phyloP scores from a whole-genome alignment of 2,888 invertebrate species.

The Parascotia fuliginaria region DNA sequence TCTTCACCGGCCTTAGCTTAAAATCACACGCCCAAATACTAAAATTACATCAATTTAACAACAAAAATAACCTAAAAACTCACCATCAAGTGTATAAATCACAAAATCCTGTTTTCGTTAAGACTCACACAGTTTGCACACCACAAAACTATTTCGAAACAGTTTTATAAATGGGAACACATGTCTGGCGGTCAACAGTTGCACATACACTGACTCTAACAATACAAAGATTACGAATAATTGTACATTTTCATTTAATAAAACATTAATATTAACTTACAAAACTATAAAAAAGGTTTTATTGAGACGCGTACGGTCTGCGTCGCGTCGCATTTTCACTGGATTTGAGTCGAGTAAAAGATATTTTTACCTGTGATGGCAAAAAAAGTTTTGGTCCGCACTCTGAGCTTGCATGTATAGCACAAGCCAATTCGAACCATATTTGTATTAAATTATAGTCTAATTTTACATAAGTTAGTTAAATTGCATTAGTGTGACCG shows the following conservation, averaged over 20 bases:
- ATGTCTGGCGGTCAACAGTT: conserved; percentile 41
- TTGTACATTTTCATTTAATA: conserved; percentile 41
- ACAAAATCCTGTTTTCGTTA: conserved; percentile 64
- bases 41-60: conserved; percentile 14
- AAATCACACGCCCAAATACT: conserved; percentile 25
- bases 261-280: conserved; percentile 37
- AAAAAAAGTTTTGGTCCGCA: conserved; percentile 71
- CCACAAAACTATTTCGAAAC: conserved; percentile 59
- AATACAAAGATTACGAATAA: conserved; percentile 26
- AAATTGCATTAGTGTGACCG: conserved; percentile 67
- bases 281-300: conserved; percentile 28
- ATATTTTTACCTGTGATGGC: conserved; percentile 82
- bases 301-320: conserved; percentile 49
- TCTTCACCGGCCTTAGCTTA: conserved; percentile 49
- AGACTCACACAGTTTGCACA: conserved; percentile 62
- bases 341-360: conserved; percentile 61
- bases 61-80: conserved; percentile 45
- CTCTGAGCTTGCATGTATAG: conserved; percentile 47
- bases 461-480: conserved; percentile 20
- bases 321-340: conserved; percentile 74
- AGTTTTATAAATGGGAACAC: conserved; percentile 43
- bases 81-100: conserved; percentile 61
- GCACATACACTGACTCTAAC: conserved; percentile 47
- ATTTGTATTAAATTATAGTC: fast-evolving
- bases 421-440: conserved; percentile 36